Base-by-base conservation (phyloP, 2,797 vertebrate genomes). In the Paguma larvata region DNA sequence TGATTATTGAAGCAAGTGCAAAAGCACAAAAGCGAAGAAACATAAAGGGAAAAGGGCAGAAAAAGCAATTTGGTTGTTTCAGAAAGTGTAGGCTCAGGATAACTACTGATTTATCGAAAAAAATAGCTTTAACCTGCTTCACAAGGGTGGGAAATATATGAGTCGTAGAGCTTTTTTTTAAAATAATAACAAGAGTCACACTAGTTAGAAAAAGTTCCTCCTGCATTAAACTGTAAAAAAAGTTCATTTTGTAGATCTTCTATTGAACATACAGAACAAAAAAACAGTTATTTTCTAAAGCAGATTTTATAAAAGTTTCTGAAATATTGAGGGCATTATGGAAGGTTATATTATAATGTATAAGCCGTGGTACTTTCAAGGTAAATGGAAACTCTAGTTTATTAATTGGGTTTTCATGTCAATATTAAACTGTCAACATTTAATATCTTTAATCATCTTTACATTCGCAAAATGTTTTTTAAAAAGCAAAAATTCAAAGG, bases 391-490 rank as follows among this genome's bases (percentile, higher is more conserved):
- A 77, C 32, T 85, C 94, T 9, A 77, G 3, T 77, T 77, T 91
- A 38, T 63, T 84, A 85, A 80, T 18, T 86, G 21, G 25, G 34
- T 94, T 97, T 93, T 87, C 25, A 70, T 46, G 16, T 84, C 46
- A 34, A n/a, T 88, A 96, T 95, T 63, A 92, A 91, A 95, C 23
- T 78, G 48, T 65, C 18, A 48, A 59, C 14, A 85, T 67, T 78
- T 80, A 70, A 73, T 67, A 73, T 63, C 38, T 96, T 96, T 56
- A 94, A 92, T 85, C 13, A 89, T 32, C 23, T 90, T 95, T 62
- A 68, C 21, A 85, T 79, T 85, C 78, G 19, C 48, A 85, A 85
- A 78, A 84, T 11, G 38, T 89, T 94, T 75, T 46, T 95, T 89
- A 70, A 86, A 48, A 89, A 91, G 38, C 51, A 86, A 77, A 96